These are phyloP conservation scores for Engystomops pustulosus DNA, from an alignment of 2,113 vertebrate genomes.

Conservation along the genomic window DNA sequence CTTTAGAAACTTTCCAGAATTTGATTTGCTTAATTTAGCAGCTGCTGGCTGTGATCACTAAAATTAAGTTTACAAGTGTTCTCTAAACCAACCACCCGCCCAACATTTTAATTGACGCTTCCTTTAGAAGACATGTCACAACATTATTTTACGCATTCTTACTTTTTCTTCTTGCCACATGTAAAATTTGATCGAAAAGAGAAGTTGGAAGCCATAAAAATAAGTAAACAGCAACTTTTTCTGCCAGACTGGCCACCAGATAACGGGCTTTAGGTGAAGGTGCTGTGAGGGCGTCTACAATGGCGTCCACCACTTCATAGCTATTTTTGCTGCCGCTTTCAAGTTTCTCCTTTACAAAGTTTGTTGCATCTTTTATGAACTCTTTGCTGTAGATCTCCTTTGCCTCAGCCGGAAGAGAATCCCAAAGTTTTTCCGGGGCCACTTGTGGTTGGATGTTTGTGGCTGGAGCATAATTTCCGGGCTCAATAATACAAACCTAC, in stretches of 20 bases:
- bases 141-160: too few relatives aligned
- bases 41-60: too few relatives aligned
- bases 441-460: slow-evolving; percentile 74
- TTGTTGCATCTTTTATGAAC: slow-evolving; percentile 69
- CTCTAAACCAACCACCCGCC: too few relatives aligned
- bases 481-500: slow-evolving; percentile 81
- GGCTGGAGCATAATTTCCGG: slow-evolving; percentile 77
- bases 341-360: slow-evolving; percentile 69
- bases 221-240: slow-evolving; percentile 64
- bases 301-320: slow-evolving; percentile 69
- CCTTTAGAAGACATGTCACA: background rate
- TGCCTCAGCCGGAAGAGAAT: slow-evolving; percentile 68
- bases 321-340: slow-evolving; percentile 65
- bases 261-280: slow-evolving; percentile 71
- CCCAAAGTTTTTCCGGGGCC: slow-evolving; percentile 71
- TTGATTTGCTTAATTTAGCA: too few relatives aligned
- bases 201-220: slow-evolving; percentile 62
- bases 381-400: slow-evolving; percentile 70
- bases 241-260: slow-evolving; percentile 67
- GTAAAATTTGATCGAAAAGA: slow-evolving; percentile 66
- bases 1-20: too few relatives aligned
- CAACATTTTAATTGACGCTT: too few relatives aligned
- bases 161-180: background rate
- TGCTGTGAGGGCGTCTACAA: slow-evolving; percentile 75
- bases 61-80: too few relatives aligned